Percentiles rank a stretch among this genome's conserved stretches.
These are phyloP conservation scores for Crossaster papposus DNA, from an alignment of 53 echinoderm and acorn worm genomes.

Conservation along the genomic window DNA sequence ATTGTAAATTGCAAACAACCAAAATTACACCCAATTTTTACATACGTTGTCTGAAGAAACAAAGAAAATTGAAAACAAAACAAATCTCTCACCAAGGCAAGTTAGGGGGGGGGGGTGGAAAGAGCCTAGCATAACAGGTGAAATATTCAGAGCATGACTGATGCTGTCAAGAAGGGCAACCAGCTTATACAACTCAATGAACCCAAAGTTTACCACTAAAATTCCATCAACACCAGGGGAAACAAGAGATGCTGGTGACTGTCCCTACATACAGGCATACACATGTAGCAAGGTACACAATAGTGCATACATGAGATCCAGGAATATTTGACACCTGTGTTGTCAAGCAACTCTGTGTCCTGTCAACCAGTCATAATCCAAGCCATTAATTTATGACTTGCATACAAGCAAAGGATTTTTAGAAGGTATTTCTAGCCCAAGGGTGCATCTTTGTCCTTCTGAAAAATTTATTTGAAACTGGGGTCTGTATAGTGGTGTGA, in stretches of 20 bases:
- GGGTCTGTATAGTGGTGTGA: not conserved
- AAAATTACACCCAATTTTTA: too few relatives aligned
- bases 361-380: conserved; percentile 8
- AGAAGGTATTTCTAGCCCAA: not conserved
- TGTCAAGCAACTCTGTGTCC: not conserved
- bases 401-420: not conserved
- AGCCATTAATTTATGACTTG: conserved; percentile 6
- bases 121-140: not conserved
- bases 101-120: not conserved
- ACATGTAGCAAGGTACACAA: not conserved
- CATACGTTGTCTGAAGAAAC: not conserved
- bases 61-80: not conserved
- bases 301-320: not conserved
- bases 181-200: not conserved
- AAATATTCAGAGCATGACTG: not conserved
- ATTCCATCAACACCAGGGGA: not conserved
- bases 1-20: too few relatives aligned
- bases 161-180: not conserved
- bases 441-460: not conserved
- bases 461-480: conserved; percentile 16
- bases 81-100: not conserved
- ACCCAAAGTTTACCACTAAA: not conserved
- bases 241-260: not conserved
- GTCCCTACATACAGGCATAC: too few relatives aligned
- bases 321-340: not conserved